These are phyloP conservation scores for Oscheius sp. DNA, from an alignment of 2,888 invertebrate species.

Conservation along the genomic window DNA sequence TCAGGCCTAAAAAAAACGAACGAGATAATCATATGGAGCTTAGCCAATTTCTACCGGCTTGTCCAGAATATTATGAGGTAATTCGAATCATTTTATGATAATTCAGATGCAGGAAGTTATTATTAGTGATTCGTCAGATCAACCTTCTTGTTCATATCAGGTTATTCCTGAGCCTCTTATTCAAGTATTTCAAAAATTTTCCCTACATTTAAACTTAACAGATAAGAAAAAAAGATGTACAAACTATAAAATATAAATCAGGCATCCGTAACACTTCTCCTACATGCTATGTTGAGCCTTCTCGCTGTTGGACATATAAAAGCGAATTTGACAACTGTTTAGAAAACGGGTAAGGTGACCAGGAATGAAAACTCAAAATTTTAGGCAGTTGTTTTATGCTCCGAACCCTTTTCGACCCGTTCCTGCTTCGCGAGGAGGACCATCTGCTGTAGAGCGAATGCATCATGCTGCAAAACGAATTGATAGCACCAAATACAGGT, in stretches of 20 bases:
- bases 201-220: no score
- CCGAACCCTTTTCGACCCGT: slow-evolving; percentile 25
- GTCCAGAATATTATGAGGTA: no score
- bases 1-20: not conserved
- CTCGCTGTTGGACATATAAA: slow-evolving; percentile 27
- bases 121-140: no score
- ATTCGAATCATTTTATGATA: no score
- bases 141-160: not conserved
- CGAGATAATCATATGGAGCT: not conserved
- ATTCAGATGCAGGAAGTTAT: no score
- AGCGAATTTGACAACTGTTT: no score
- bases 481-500: slow-evolving; percentile 28
- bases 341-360: slow-evolving; percentile 5
- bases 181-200: no score
- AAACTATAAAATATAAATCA: not conserved
- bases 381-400: slow-evolving; percentile 3
- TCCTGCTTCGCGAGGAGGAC: slow-evolving; percentile 11
- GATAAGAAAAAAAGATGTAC: not conserved
- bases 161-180: not conserved
- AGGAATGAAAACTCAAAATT: not conserved
- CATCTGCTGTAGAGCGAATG: slow-evolving; percentile 17
- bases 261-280: not conserved
- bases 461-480: slow-evolving; percentile 22
- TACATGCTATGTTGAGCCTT: slow-evolving; percentile 21
- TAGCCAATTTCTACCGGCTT: no score